A percentile compares a stretch with the other conserved stretches of the same genome.
These are phyloP conservation scores for Lacanobia oleracea DNA, from an alignment of 2,888 invertebrate genomes.

Conservation along the genomic window DNA sequence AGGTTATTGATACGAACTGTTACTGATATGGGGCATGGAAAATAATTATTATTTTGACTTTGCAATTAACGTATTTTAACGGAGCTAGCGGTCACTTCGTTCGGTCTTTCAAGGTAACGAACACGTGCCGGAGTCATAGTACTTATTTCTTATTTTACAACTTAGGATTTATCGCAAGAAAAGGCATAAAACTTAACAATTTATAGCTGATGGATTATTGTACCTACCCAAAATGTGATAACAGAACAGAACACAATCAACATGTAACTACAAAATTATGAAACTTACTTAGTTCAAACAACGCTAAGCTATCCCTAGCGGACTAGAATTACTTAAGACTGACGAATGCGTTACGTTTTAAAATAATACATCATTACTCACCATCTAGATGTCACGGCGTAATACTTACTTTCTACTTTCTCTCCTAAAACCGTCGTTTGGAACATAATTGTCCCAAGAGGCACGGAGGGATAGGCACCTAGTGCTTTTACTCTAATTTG, in stretches of 20 bases:
- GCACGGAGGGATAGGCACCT: conserved; percentile 71
- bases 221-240: conserved; percentile 60
- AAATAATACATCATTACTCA: conserved; percentile 72
- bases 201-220: conserved; percentile 61
- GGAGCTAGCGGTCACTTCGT: conserved; percentile 13
- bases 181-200: conserved; percentile 65
- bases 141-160: conserved; percentile 54
- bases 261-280: conserved; percentile 48
- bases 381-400: conserved; percentile 71
- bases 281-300: conserved; percentile 40
- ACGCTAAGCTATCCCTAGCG: conserved; percentile 57
- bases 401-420: conserved; percentile 82
- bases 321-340: conserved; percentile 64
- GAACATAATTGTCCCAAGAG: conserved; percentile 68
- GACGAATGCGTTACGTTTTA: conserved; percentile 51
- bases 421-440: conserved; percentile 74
- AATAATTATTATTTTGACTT: conserved; percentile 40
- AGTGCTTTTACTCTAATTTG: conserved; percentile 73
- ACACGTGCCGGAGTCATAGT: conserved; percentile 51
- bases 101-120: conserved; percentile 29
- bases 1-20: conserved; percentile 46
- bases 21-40: conserved; percentile 21
- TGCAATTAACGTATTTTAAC: conserved; percentile 23
- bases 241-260: conserved; percentile 54
- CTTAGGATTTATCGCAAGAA: conserved; percentile 66